Evolutionary conservation across 2,888 invertebrate species (phyloP).

Genomic region (Ditula angustiorana): DNA sequence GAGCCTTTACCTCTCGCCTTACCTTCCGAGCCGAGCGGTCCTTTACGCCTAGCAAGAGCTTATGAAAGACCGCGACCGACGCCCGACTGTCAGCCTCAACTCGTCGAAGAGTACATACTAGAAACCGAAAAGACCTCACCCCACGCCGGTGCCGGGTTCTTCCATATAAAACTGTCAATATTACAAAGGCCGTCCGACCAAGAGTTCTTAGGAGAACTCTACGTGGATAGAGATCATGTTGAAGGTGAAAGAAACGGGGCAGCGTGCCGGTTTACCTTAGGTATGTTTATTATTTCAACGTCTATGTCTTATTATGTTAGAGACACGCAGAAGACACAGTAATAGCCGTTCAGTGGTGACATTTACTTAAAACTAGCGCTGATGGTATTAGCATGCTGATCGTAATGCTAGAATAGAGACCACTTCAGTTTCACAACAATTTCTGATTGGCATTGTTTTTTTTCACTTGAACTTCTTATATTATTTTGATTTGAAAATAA

Average conservation of each 20-base stretch:
- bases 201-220: constrained; percentile 95
- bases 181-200: constrained; percentile 94
- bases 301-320: neutral
- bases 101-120: constrained; percentile 94
- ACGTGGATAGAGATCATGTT: constrained; percentile 93
- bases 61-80: constrained; percentile 88
- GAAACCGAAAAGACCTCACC: constrained; percentile 92
- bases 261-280: constrained; percentile 91
- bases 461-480: too few species aligned
- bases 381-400: too few species aligned
- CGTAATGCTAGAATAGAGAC: too few species aligned
- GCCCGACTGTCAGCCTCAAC: constrained; percentile 90
- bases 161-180: constrained; percentile 95
- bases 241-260: constrained; percentile 92
- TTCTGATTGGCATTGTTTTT: too few species aligned
- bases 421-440: too few species aligned
- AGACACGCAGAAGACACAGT: too few species aligned
- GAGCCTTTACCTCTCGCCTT: constrained; percentile 85
- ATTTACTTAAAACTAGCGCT: too few species aligned
- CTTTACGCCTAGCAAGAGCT: constrained; percentile 74
- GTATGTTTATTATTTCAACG: constrained; percentile 52
- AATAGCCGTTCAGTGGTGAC: too few species aligned
- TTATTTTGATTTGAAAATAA: too few species aligned
- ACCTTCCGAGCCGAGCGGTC: constrained; percentile 78
- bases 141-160: constrained; percentile 87